Evolutionary conservation across 2,797 vertebrate species (phyloP).

Genomic region (Scolopax rusticola): DNA sequence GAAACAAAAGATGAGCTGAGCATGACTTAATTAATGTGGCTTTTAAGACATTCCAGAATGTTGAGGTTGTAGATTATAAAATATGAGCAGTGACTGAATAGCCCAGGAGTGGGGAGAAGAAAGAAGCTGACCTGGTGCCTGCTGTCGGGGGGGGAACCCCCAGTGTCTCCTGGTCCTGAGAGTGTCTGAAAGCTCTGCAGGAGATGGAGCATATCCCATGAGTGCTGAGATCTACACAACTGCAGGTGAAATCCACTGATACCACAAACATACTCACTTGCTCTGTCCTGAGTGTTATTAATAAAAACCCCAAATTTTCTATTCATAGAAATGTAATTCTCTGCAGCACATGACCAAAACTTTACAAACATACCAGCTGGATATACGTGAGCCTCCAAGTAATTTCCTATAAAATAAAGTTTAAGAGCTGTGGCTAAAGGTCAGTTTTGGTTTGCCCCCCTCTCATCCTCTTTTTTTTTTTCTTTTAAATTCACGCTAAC

Average conservation of each 20-base stretch:
- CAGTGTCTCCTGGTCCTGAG: accelerated
- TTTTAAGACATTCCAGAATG: background rate
- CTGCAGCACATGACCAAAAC: background rate
- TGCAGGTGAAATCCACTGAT: background rate
- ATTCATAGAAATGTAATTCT: background rate
- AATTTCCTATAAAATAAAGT: background rate
- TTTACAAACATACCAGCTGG: background rate
- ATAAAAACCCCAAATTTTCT: background rate
- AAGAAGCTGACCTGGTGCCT: background rate
- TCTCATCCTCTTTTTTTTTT: too few relatives aligned
- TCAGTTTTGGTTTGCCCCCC: background rate
- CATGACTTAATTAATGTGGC: background rate
- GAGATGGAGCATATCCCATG: background rate
- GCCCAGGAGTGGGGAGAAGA: background rate
- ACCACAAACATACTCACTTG: background rate
- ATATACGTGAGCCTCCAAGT: background rate
- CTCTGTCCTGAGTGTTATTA: background rate
- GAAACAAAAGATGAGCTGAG: background rate
- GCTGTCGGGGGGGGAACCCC: background rate
- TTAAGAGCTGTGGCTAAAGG: background rate
- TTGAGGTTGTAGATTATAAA: background rate
- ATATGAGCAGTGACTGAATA: background rate
- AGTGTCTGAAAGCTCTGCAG: background rate
- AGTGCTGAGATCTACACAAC: background rate
- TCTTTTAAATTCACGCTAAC: background rate